Conservation (phyloP, 2,888 invertebrate species). For the Drosophila macrospina region DNA sequence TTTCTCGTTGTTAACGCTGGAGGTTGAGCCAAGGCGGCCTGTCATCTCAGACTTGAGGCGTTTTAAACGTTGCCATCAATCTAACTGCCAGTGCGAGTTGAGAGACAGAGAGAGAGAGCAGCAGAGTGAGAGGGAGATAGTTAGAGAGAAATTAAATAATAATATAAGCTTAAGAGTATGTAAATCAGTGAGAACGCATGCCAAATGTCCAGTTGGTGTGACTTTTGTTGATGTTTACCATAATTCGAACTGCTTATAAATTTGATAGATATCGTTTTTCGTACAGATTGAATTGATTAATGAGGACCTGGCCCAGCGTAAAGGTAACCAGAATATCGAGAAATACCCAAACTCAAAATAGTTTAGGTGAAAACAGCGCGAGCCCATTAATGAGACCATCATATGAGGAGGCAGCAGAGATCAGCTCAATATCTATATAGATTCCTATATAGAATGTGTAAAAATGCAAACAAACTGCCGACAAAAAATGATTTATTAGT, state of each 20-base stretch:
- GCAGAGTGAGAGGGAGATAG: not conserved
- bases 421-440: not conserved
- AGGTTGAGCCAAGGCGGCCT: conserved; percentile 36
- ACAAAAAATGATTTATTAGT: conserved; percentile 79
- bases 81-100: conserved; percentile 35
- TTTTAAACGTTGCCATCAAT: conserved; percentile 58
- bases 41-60: conserved; percentile 39
- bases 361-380: conserved; percentile 71
- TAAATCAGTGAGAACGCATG: conserved; percentile 70
- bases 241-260: conserved; percentile 78
- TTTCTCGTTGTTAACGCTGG: conserved; percentile 1
- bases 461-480: conserved; percentile 68
- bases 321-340: conserved; percentile 18
- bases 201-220: conserved; percentile 74
- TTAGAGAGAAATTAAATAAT: conserved; percentile 7
- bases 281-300: conserved; percentile 63
- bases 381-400: conserved; percentile 68
- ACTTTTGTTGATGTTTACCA: conserved; percentile 77
- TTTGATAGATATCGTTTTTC: conserved; percentile 74
- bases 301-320: conserved; percentile 54
- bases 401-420: conserved; percentile 25
- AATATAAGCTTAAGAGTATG: conserved; percentile 59
- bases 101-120: not conserved
- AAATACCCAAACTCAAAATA: conserved; percentile 52
- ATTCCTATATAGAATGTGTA: conserved; percentile 12